Conservation (phyloP, 1,140 invertebrate genomes). For the Thalassaphorura encarpata region DNA sequence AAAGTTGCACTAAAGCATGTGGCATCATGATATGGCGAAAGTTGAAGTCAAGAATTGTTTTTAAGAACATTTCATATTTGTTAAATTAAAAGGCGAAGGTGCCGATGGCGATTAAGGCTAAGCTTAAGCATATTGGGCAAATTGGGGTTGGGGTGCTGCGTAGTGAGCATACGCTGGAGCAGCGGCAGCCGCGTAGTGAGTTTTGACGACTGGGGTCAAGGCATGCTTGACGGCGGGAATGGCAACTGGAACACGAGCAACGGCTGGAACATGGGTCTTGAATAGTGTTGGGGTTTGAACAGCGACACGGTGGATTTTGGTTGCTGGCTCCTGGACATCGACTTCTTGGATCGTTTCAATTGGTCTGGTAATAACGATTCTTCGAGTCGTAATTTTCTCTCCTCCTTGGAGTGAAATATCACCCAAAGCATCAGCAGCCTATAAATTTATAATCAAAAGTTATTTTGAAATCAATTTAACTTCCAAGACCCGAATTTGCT, state of each 20-base stretch:
- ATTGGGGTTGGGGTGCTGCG: too few species aligned
- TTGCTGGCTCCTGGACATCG: slow-evolving; percentile 48
- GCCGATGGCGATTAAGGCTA: too few species aligned
- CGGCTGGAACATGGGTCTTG: slow-evolving; percentile 36
- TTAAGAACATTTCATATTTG: too few species aligned
- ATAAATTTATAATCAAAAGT: background rate
- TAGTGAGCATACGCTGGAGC: slow-evolving; percentile 3
- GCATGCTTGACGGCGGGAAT: slow-evolving; percentile 29
- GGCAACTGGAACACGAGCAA: slow-evolving; percentile 27
- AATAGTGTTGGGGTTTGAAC: slow-evolving; percentile 43
- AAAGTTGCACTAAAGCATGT: too few species aligned
- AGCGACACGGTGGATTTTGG: slow-evolving; percentile 43
- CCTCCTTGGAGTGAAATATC: slow-evolving; percentile 35
- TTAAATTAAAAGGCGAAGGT: too few species aligned
- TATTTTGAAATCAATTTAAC: background rate
- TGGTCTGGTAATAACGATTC: slow-evolving; percentile 51
- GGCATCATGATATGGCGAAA: too few species aligned
- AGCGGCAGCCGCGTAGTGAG: slow-evolving; percentile 6
- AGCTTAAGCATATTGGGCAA: too few species aligned
- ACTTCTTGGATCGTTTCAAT: slow-evolving; percentile 51
- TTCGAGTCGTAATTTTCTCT: slow-evolving; percentile 49
- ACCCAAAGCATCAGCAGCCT: slow-evolving; percentile 28
- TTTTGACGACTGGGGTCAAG: slow-evolving; percentile 28
- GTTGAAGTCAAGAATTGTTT: too few species aligned
- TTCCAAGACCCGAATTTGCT: background rate